These are phyloP conservation scores for Exaiptasia diaphana DNA, from an alignment of 64 coral and sea anemone species.

Conservation along the genomic window DNA sequence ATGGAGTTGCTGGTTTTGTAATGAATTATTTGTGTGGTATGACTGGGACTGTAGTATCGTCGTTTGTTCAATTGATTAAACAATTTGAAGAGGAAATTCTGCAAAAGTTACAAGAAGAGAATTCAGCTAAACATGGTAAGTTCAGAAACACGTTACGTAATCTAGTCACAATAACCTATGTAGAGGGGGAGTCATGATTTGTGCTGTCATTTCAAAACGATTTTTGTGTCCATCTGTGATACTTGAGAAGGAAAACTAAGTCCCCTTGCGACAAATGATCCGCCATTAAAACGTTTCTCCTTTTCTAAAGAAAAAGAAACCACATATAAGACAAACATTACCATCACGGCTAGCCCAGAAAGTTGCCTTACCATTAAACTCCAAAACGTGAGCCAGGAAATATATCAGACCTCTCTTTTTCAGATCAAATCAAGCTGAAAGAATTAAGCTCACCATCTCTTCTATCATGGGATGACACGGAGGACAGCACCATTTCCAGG, in stretches of 20 bases:
- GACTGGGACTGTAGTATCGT: conserved; percentile 37
- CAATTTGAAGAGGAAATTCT: background rate
- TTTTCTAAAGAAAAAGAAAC: too few relatives aligned
- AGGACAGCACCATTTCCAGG: conserved; percentile 1
- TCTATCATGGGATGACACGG: conserved; percentile 37
- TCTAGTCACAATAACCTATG: background rate
- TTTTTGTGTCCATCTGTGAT: background rate
- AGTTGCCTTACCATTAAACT: too few relatives aligned
- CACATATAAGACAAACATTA: too few relatives aligned
- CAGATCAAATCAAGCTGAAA: conserved; percentile 2
- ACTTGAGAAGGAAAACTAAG: too few relatives aligned
- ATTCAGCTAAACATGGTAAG: conserved; percentile 2
- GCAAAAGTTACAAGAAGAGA: background rate
- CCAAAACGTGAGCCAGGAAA: too few relatives aligned
- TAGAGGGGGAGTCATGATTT: background rate
- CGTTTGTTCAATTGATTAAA: conserved; percentile 25
- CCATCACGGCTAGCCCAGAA: too few relatives aligned
- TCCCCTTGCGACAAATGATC: too few relatives aligned
- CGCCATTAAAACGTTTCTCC: too few relatives aligned
- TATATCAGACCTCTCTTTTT: too few relatives aligned
- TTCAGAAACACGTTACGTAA: background rate
- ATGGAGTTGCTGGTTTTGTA: conserved; percentile 51
- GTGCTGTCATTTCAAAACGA: background rate
- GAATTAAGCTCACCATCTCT: conserved; percentile 1
- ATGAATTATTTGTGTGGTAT: conserved; percentile 62